Evolutionary conservation across 92 coral and sea anemone genomes (phyloP).

Genomic region (Zoanthus gigantus): DNA sequence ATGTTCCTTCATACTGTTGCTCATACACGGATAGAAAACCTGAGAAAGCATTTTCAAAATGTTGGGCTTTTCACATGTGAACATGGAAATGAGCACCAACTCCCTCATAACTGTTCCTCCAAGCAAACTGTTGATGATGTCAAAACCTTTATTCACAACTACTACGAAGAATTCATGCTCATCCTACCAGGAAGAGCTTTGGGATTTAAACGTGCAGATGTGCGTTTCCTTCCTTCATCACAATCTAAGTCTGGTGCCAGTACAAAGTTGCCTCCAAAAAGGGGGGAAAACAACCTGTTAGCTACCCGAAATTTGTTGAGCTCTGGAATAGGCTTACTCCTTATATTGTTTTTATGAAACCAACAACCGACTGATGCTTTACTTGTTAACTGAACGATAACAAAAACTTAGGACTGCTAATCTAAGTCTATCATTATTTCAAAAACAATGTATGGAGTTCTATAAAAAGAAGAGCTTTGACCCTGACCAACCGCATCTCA

Average conservation of each 20-base stretch:
- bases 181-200: constrained; percentile 53
- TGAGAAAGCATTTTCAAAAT: constrained; percentile 22
- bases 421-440: too few species aligned
- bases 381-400: constrained; percentile 48
- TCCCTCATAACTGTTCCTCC: constrained; percentile 25
- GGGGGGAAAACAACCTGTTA: constrained; percentile 24
- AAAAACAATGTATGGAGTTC: too few species aligned
- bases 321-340: constrained; percentile 43
- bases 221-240: constrained; percentile 46
- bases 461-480: too few species aligned
- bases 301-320: constrained; percentile 44
- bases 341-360: constrained; percentile 37
- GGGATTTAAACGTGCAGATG: constrained; percentile 47
- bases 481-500: too few species aligned
- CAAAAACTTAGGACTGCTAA: neutral
- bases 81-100: constrained; percentile 43
- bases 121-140: constrained; percentile 27
- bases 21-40: constrained; percentile 31
- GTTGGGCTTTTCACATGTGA: constrained; percentile 27
- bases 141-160: constrained; percentile 35
- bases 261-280: constrained; percentile 17
- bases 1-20: constrained; percentile 43
- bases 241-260: constrained; percentile 45
- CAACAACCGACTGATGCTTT: constrained; percentile 45
- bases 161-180: constrained; percentile 28